A percentile compares a stretch with the other conserved stretches of the same genome.
phyloP scores from a whole-genome alignment of 2,113 vertebrate species.

The Istiophorus platypterus region DNA sequence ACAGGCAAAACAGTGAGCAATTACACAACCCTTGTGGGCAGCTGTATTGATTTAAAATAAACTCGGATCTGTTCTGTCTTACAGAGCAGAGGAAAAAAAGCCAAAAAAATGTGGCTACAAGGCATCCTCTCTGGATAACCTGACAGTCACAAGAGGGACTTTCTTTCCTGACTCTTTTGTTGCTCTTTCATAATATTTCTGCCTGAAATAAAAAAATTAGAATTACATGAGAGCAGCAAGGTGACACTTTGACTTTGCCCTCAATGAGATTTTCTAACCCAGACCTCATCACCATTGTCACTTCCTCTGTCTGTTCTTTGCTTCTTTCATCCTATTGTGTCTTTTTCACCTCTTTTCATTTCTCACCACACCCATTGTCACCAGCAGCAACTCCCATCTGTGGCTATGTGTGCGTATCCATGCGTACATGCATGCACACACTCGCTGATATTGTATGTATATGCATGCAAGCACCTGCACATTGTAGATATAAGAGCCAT shows the following conservation, averaged over 20 bases:
- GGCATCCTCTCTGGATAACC: background rate
- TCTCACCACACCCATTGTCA: background rate
- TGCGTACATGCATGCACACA: constrained; percentile 9
- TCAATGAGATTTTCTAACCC: background rate
- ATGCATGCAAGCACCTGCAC: constrained; percentile 25
- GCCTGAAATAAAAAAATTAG: background rate
- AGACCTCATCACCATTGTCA: background rate
- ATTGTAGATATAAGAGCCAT: too few species aligned
- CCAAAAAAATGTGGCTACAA: background rate
- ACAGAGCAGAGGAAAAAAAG: background rate
- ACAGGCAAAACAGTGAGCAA: background rate
- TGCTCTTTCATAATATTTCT: background rate
- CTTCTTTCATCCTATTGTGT: constrained; percentile 2
- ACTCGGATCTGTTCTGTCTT: background rate
- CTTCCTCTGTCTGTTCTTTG: constrained; percentile 8
- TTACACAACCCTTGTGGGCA: background rate
- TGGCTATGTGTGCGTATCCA: constrained; percentile 31
- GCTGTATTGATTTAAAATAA: constrained; percentile 8
- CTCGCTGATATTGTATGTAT: constrained; percentile 16
- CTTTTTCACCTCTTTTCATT: constrained; percentile 4
- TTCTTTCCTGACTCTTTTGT: background rate
- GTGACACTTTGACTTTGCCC: background rate
- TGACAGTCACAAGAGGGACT: background rate
- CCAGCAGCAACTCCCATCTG: background rate
- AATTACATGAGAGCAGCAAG: background rate